Evolutionary conservation across 2,888 invertebrate species (phyloP).

Genomic region (Tuberolachnus salignus): DNA sequence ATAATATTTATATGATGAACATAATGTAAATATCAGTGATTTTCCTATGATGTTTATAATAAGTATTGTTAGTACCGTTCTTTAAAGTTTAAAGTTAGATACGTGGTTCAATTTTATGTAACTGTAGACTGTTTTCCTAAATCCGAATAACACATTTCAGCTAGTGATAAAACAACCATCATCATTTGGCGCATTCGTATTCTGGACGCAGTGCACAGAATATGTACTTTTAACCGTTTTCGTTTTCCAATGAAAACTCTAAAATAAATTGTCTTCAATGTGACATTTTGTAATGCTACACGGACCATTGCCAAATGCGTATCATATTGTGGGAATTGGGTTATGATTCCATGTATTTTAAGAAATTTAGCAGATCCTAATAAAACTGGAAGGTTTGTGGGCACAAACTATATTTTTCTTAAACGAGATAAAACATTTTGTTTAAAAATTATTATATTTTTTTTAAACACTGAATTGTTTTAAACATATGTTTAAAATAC

Average conservation of each 20-base stretch:
- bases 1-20: neutral
- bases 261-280: slow-evolving; percentile 16
- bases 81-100: neutral
- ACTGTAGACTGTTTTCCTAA: neutral
- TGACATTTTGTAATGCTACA: slow-evolving; percentile 1
- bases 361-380: neutral
- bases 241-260: slow-evolving; percentile 24
- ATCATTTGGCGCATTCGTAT: slow-evolving; percentile 26
- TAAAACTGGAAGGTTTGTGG: neutral
- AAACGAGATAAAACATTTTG: neutral
- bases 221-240: slow-evolving; percentile 2
- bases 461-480: too few relatives aligned
- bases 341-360: neutral
- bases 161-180: slow-evolving; percentile 19
- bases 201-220: neutral
- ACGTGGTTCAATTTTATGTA: slow-evolving; percentile 9
- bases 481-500: too few relatives aligned
- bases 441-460: neutral
- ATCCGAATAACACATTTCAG: slow-evolving; percentile 9
- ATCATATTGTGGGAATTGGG: slow-evolving; percentile 1
- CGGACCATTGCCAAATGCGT: neutral
- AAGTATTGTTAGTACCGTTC: neutral
- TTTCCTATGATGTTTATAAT: neutral
- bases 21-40: neutral
- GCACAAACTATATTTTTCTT: neutral